phyloP scores from a whole-genome alignment of 2,888 invertebrate species.

The Hirtodrosophila trivittata region DNA sequence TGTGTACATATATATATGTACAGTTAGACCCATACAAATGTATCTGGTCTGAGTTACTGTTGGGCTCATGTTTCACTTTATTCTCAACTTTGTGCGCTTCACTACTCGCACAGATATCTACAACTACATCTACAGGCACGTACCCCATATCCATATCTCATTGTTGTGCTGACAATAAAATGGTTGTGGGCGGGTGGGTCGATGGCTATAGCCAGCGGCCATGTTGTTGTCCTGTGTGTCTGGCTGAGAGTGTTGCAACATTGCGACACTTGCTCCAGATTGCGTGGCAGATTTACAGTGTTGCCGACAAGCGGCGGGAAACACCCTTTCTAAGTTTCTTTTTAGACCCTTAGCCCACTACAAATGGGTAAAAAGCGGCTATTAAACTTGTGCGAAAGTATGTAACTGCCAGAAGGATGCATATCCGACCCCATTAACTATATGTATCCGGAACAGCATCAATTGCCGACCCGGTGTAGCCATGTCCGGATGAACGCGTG shows the following conservation, averaged over 20 bases:
- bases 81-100: slow-evolving; percentile 20
- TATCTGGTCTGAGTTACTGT: slow-evolving; percentile 31
- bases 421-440: too few species aligned
- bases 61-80: slow-evolving; percentile 61
- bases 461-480: too few species aligned
- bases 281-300: slow-evolving; percentile 74
- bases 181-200: not conserved
- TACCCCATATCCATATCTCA: slow-evolving; percentile 16
- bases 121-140: slow-evolving; percentile 21
- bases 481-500: too few species aligned
- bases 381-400: too few species aligned
- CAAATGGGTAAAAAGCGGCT: too few species aligned
- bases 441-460: too few species aligned
- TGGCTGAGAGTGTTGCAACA: slow-evolving; percentile 63
- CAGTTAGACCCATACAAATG: not conserved
- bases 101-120: slow-evolving; percentile 19
- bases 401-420: too few species aligned
- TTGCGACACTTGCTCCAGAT: slow-evolving; percentile 80
- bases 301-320: slow-evolving; percentile 50
- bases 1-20: not conserved
- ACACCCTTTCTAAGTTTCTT: slow-evolving; percentile 26
- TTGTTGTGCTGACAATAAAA: slow-evolving; percentile 47
- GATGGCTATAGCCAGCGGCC: slow-evolving; percentile 40
- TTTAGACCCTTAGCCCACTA: too few species aligned
- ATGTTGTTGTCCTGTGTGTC: slow-evolving; percentile 53